These are phyloP conservation scores for Accipiter cooperii DNA, from an alignment of 2,113 vertebrate species.

Conservation along the genomic window DNA sequence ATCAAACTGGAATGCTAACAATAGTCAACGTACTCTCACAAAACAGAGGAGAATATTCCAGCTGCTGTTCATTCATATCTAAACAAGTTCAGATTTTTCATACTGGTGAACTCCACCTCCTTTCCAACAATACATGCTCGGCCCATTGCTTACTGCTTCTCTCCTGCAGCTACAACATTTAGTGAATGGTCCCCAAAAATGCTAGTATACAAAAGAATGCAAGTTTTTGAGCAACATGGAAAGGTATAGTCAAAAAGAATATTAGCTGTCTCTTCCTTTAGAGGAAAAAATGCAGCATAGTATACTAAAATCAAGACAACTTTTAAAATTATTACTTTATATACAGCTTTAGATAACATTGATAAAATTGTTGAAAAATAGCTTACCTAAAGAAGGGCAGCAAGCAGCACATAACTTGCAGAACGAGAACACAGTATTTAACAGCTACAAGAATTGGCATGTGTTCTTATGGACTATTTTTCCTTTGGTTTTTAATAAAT, in stretches of 20 bases:
- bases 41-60: background rate
- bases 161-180: background rate
- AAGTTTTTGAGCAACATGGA: background rate
- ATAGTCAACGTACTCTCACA: background rate
- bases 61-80: background rate
- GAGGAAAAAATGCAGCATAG: background rate
- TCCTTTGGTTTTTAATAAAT: background rate
- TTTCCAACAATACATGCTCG: background rate
- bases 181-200: background rate
- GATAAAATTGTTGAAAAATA: background rate
- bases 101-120: background rate
- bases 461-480: background rate
- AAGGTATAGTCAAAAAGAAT: background rate
- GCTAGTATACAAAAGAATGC: background rate
- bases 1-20: background rate
- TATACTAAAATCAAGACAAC: background rate
- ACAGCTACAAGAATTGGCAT: background rate
- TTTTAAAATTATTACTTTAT: background rate
- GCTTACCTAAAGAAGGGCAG: background rate
- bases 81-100: background rate
- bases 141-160: background rate
- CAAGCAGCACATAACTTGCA: background rate
- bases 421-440: background rate
- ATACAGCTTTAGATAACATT: background rate
- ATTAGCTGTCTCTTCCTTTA: background rate